phyloP scores from a whole-genome alignment of 2,888 invertebrate genomes.

The Mesoligia furuncula region DNA sequence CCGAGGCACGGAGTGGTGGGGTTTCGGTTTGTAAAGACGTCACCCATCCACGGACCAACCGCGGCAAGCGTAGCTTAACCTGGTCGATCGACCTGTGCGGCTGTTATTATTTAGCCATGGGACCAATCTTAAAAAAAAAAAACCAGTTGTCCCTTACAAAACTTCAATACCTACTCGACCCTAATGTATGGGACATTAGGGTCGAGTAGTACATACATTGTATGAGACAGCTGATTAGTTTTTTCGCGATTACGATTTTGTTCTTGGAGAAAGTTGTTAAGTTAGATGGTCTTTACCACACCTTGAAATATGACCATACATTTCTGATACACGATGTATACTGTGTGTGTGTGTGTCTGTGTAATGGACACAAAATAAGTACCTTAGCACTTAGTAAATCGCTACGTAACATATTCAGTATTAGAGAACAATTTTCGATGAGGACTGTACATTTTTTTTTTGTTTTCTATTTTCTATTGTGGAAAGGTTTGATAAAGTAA shows the following conservation, averaged over 20 bases:
- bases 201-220: not conserved
- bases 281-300: not conserved
- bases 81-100: no score
- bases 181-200: not conserved
- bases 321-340: not conserved
- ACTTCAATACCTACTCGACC: not conserved
- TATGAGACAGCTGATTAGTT: not conserved
- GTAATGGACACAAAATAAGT: constrained; percentile 37
- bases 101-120: no score
- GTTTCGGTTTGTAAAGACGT: no score
- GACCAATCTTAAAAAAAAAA: not conserved
- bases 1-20: no score
- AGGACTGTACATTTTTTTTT: no score
- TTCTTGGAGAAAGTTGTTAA: not conserved
- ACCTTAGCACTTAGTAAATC: not conserved
- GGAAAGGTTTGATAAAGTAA: no score
- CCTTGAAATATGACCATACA: not conserved
- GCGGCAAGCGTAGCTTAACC: no score
- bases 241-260: not conserved
- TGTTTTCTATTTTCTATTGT: no score
- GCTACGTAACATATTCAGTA: not conserved
- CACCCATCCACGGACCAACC: no score
- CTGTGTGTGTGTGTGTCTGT: not conserved
- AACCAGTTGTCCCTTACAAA: not conserved
- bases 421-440: constrained; percentile 2